Base-by-base conservation (phyloP, 2,113 vertebrate genomes). In the Scortum barcoo region DNA sequence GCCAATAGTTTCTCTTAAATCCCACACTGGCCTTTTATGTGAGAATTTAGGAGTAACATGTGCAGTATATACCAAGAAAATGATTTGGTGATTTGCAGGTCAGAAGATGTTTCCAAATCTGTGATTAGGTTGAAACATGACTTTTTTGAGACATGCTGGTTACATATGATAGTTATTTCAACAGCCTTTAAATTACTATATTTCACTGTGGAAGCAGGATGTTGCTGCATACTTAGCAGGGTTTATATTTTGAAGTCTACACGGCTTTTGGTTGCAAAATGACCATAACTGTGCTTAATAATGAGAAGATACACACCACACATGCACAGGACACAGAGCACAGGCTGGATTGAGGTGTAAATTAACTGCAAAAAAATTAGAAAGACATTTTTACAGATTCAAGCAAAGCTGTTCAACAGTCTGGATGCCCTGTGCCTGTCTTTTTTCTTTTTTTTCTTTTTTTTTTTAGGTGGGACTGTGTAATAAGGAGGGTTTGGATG, bases 401-500 rank as follows among this genome's bases (percentile, higher is more conserved):
- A 26, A 12, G 7, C 8, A 2, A 50, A 57, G 22, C 16, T 26
- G 26, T 62, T 42, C 30, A 44, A 50, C 10, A 44, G 30, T 70
- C 11, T 66, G 40, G 44, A 61, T 0, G 2, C 14, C 51, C 26
- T 44, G 62, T 67, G n/a, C 44, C 70, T 54, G 26, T 4, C 54
- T 62, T 36, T 80, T n/a, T n/a, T n/a, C n/a, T n/a, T n/a, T n/a
- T n/a, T n/a, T n/a, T n/a, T n/a, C n/a, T n/a, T n/a, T n/a, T n/a
- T n/a, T n/a, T n/a, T n/a, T 76, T 74, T 33, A 26, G 19, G 20
- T 36, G 3, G 9, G 13, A 66, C 50, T 69, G 38, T 28, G 51
- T 48, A 42, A 58, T 67, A 40, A 72, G 53, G 53, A 63, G 48
- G 60, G 42, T 16, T 13, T 71, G 71, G 67, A 54, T 60, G 46